Evolutionary conservation across 2,888 invertebrate species (phyloP), one percentile per base, ranked within the genome.

Genomic region (Lobophora halterata): DNA sequence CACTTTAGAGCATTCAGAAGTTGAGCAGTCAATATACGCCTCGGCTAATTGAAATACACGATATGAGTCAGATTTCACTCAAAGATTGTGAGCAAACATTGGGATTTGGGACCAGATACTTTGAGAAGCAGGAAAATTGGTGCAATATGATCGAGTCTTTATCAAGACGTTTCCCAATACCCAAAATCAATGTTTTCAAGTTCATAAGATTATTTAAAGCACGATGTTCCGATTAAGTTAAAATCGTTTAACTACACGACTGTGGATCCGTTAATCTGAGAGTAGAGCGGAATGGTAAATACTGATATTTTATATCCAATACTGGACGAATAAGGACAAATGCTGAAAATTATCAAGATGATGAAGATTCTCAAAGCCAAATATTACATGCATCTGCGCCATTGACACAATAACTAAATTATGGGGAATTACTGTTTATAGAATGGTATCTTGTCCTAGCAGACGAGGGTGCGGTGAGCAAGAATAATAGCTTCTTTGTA

Each of bases 391-490:
- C 75, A 76, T 74, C 71, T 76, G 73, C 71, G 53, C 58, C 58
- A 61, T 61, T 64, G 61, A 58, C 61, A 66, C 65, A 67, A 69
- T 71, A 69, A 64, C 70, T 70, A 69, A 64, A 71, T 72, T 66
- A 66, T 61, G 56, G 65, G 62, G 65, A 61, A 63, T 62, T 65
- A 68, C 65, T 65, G 55, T 60, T 55, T 50, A 55, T 60, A 58
- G 51, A 61, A 58, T 54, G 52, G 56, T 52, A 54, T 55, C 56
- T 63, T 60, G 60, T 63, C 58, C 29, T 17, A 16, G 41, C 49
- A 42, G 46, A 50, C 52, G 48, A 63, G 68, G 68, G 69, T 68
- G 68, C 57, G 80, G 80, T 80, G 72, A 74, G 72, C 70, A 73
- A 48, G 65, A 68, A 80, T 76, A 74, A 79, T 60, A 61, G 61